Evolutionary conservation across 2,113 vertebrate species (phyloP), one percentile per base, ranked within the genome.

Genomic region (Martes martes): DNA sequence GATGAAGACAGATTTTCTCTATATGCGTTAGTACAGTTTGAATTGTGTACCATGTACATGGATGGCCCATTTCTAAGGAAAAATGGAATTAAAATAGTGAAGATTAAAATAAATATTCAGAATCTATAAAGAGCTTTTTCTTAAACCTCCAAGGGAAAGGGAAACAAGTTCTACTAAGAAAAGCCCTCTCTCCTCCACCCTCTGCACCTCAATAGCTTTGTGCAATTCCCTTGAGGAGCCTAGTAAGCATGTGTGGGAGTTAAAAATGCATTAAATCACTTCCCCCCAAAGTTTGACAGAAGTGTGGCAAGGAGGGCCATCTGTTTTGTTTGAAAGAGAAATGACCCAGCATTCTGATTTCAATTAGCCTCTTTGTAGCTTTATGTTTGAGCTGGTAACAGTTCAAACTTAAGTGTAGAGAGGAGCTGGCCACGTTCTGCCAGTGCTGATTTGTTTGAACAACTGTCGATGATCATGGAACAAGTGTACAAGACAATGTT

Each of bases 281-380:
- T 0, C 39, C 16, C 42, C 87, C 81, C 94, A 28, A 87, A 21
- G 57, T 95, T 55, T 87, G 83, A 96, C 96, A 96, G 97, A 92
- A 97, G 96, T 65, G 57, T 90, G 84, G 92, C 59, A 82, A 88
- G 92, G 84, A 97, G 92, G 87, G 89, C 97, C 98, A 98, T 97
- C 97, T 97, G 97, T 95, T 97, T 97, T 98, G 83, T 88, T 97
- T 96, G 96, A 97, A 80, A 57, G 71, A 96, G 96, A 94, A 98
- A 65, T 86, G 96, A 97, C 97, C 96, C 96, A 94, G 94, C 94
- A 92, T 97, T 96, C 90, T 96, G 96, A 97, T 97, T 96, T 98
- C 97, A 97, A 96, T 98, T 97, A 97, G 97, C 95, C 97, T 97
- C 97, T 97, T 98, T 89, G 97, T 95, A 96, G 97, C 95, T 97